Evolutionary conservation across 2,888 invertebrate species (phyloP).

Genomic region (Invenusta paracnida): DNA sequence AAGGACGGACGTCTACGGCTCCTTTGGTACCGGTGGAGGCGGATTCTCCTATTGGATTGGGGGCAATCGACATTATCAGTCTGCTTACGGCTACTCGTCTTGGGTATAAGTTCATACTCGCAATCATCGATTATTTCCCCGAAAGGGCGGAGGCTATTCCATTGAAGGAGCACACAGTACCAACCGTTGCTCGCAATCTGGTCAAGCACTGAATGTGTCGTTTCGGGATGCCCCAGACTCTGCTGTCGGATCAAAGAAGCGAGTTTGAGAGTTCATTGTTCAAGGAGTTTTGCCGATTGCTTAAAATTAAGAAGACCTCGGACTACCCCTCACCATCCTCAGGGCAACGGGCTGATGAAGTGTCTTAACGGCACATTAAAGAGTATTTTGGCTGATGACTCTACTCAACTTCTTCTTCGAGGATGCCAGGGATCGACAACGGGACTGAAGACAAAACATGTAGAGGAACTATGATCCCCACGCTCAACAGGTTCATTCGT

Average conservation of each 20-base stretch:
- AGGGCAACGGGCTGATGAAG: background rate
- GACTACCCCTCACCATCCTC: background rate
- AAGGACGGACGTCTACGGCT: background rate
- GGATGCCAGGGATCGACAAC: no score
- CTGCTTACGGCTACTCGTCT: background rate
- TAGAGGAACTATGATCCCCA: no score
- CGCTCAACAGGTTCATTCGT: no score
- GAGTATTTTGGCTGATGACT: background rate
- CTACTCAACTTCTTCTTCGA: no score
- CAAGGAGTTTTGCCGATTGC: background rate
- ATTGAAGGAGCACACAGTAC: background rate
- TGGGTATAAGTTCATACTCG: background rate
- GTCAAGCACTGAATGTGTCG: background rate
- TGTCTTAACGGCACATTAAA: background rate
- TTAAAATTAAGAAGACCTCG: background rate
- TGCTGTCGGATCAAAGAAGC: background rate
- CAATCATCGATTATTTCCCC: background rate
- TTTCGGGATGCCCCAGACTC: background rate
- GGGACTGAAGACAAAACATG: no score
- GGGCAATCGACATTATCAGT: background rate
- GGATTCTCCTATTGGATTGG: background rate
- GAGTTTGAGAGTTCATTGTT: background rate
- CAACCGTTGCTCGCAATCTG: background rate
- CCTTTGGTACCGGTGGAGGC: background rate
- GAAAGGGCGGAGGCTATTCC: background rate